These are phyloP conservation scores for Cassiopea xamachana DNA, from an alignment of 30 jellyfish, hydroid and myxozoan species.

Conservation along the genomic window DNA sequence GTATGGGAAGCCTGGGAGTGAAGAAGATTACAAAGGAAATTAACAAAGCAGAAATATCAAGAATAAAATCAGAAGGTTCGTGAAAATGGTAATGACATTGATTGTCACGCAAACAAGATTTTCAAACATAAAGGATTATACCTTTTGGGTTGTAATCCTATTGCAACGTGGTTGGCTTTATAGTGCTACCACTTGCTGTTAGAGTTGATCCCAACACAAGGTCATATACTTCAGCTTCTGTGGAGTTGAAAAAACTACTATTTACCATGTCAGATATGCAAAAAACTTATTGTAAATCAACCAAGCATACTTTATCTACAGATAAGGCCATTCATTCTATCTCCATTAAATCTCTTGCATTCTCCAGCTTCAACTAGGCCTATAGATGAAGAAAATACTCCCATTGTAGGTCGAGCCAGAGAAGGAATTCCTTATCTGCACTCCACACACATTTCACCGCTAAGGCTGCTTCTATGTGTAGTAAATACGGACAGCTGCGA, in stretches of 20 bases:
- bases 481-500: neutral
- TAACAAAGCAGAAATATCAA: neutral
- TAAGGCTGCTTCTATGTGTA: neutral
- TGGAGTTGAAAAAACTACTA: neutral
- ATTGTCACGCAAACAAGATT: slow-evolving; percentile 34
- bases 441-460: neutral
- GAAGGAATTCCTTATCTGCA: neutral
- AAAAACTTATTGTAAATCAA: slow-evolving; percentile 1
- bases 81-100: slow-evolving; percentile 33
- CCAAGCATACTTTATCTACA: neutral
- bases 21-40: neutral
- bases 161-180: slow-evolving; percentile 47
- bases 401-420: neutral
- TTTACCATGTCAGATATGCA: neutral
- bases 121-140: slow-evolving; percentile 8
- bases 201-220: slow-evolving; percentile 31
- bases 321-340: neutral
- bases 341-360: neutral
- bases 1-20: neutral
- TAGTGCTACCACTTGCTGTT: slow-evolving; percentile 44
- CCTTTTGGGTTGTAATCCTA: slow-evolving; percentile 69
- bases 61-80: slow-evolving; percentile 5
- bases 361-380: neutral
- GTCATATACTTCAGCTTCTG: slow-evolving; percentile 54
- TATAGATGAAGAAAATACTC: neutral